These are phyloP conservation scores for Scomberomorus guttatus DNA, from an alignment of 2,797 vertebrate genomes.

Conservation along the genomic window DNA sequence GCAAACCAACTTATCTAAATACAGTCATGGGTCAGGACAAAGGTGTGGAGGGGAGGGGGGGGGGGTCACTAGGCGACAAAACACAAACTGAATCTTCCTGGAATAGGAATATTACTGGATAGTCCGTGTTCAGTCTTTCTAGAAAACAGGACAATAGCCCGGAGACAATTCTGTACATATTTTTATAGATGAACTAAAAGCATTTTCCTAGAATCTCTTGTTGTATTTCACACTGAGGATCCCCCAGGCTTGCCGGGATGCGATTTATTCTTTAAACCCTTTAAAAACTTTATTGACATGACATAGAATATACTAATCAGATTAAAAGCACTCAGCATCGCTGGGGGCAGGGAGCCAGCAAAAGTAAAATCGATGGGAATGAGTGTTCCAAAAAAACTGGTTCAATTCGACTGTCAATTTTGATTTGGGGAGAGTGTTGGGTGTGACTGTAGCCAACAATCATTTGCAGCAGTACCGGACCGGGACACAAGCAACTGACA, in stretches of 20 bases:
- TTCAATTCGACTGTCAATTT: slow-evolving; percentile 60
- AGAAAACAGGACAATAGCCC: slow-evolving; percentile 18
- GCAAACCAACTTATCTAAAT: slow-evolving; percentile 73
- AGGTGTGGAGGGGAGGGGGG: slow-evolving; percentile 45
- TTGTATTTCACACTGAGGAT: slow-evolving; percentile 18
- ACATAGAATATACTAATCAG: slow-evolving; percentile 43
- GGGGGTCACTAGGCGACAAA: slow-evolving; percentile 60
- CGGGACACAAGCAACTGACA: slow-evolving; percentile 25
- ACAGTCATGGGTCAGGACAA: slow-evolving; percentile 56
- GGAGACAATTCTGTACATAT: slow-evolving; percentile 24
- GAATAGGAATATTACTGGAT: slow-evolving; percentile 11
- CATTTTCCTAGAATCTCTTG: slow-evolving; percentile 13
- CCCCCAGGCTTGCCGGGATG: slow-evolving; percentile 17
- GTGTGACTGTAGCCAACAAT: slow-evolving; percentile 30
- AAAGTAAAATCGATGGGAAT: slow-evolving; percentile 56
- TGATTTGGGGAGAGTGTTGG: slow-evolving; percentile 37
- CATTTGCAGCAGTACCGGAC: slow-evolving; percentile 9
- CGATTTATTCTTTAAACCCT: slow-evolving; percentile 44
- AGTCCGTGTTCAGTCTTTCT: not conserved
- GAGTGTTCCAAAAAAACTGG: slow-evolving; percentile 24
- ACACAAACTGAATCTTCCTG: slow-evolving; percentile 32
- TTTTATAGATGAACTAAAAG: slow-evolving; percentile 49
- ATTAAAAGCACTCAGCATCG: slow-evolving; percentile 51
- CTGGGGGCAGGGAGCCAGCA: slow-evolving; percentile 9
- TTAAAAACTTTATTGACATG: slow-evolving; percentile 60